Evolutionary conservation across 1,140 invertebrate species (phyloP).

Genomic region (Drosophila azteca): DNA sequence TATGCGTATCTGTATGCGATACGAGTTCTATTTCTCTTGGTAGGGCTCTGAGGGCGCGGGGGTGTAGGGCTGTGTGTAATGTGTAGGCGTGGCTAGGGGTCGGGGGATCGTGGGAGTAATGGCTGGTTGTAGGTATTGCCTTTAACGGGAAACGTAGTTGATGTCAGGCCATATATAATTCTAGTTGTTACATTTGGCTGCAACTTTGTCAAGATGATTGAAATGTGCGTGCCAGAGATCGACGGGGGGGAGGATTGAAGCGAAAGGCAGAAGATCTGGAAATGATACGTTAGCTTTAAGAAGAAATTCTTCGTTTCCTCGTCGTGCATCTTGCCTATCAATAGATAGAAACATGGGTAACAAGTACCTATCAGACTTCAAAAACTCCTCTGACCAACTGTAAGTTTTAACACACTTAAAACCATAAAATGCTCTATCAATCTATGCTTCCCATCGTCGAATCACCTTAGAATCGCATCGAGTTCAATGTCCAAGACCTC

Average conservation of each 20-base stretch:
- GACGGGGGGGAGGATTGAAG: slow-evolving; percentile 30
- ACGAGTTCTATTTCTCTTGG: slow-evolving; percentile 38
- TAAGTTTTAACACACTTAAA: not conserved
- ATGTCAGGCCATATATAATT: too few species aligned
- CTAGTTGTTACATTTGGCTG: slow-evolving; percentile 10
- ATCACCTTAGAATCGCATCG: slow-evolving; percentile 38
- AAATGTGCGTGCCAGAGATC: slow-evolving; percentile 44
- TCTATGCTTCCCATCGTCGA: slow-evolving; percentile 31
- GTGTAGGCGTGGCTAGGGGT: slow-evolving; percentile 18
- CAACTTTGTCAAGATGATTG: slow-evolving; percentile 51
- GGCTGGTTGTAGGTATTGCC: slow-evolving; percentile 28
- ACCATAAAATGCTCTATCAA: not conserved
- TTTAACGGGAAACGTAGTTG: slow-evolving; percentile 42
- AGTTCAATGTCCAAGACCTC: slow-evolving; percentile 41
- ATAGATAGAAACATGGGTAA: too few species aligned
- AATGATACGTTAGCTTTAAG: slow-evolving; percentile 1
- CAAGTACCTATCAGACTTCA: too few species aligned
- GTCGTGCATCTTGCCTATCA: too few species aligned
- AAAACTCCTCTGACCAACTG: too few species aligned
- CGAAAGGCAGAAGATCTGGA: slow-evolving; percentile 15
- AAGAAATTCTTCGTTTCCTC: not conserved
- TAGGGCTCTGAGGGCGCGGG: too few species aligned
- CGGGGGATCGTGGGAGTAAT: slow-evolving; percentile 31
- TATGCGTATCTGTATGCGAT: slow-evolving; percentile 38
- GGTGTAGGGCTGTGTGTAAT: not conserved